Evolutionary conservation across 2,797 vertebrate genomes (phyloP).

Genomic region (Ibycter americanus): DNA sequence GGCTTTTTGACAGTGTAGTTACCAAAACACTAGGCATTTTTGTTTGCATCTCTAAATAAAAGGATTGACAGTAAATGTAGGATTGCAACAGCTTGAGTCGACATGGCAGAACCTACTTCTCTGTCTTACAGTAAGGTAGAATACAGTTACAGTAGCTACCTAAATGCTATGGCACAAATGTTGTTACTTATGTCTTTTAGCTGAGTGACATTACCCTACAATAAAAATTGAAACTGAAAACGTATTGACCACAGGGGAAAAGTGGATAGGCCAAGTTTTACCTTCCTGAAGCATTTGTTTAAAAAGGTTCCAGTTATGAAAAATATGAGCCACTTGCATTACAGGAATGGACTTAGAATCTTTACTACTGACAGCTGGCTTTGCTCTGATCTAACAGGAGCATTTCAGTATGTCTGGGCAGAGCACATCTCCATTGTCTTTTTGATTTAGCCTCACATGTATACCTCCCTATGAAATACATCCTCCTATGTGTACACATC

Average conservation of each 20-base stretch:
- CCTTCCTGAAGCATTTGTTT: not conserved
- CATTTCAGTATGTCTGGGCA: not conserved
- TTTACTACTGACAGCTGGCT: not conserved
- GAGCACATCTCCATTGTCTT: not conserved
- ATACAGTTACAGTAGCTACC: not conserved
- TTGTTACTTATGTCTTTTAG: not conserved
- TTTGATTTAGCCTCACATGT: not conserved
- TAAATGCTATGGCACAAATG: not conserved
- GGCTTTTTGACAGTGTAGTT: not conserved
- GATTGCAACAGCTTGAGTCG: not conserved
- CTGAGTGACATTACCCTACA: not conserved
- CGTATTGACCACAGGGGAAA: not conserved
- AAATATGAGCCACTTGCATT: not conserved
- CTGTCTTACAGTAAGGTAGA: not conserved
- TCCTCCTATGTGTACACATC: not conserved
- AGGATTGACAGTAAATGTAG: not conserved
- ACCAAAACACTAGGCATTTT: not conserved
- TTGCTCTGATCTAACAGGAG: not conserved
- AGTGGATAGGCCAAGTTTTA: not conserved
- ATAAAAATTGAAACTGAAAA: not conserved
- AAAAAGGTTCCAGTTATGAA: not conserved
- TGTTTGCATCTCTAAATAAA: not conserved
- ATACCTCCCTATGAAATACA: not conserved
- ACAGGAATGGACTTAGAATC: not conserved
- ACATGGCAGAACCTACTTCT: not conserved